These are phyloP conservation scores for Mesochorus sp. DNA, from an alignment of 2,888 invertebrate species.

Conservation along the genomic window DNA sequence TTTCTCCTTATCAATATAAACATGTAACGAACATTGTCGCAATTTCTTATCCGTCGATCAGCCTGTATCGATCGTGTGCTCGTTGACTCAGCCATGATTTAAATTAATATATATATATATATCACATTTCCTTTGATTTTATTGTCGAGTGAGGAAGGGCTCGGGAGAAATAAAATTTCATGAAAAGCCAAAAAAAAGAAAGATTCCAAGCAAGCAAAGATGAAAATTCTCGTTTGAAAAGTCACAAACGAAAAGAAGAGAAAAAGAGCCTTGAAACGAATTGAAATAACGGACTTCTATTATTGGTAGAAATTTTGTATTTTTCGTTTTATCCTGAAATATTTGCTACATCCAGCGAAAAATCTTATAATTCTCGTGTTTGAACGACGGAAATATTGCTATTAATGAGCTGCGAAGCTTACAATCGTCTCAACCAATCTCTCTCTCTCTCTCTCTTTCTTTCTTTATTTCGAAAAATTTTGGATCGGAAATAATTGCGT, in stretches of 20 bases:
- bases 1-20: constrained; percentile 17
- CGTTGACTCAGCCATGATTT: not conserved
- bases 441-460: too few species aligned
- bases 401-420: not conserved
- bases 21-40: constrained; percentile 13
- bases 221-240: not conserved
- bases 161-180: too few species aligned
- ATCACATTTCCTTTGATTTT: not conserved
- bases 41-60: constrained; percentile 26
- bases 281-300: not conserved
- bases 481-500: too few species aligned
- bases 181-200: too few species aligned
- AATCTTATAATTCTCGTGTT: constrained; percentile 29
- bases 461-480: too few species aligned
- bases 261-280: not conserved
- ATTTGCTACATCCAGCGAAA: constrained; percentile 40
- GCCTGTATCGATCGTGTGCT: constrained; percentile 1
- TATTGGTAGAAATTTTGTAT: constrained; percentile 51
- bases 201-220: not conserved
- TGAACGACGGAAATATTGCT: constrained; percentile 19
- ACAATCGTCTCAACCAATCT: too few species aligned
- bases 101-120: not conserved
- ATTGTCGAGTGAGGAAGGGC: too few species aligned
- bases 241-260: not conserved
- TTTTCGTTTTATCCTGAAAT: constrained; percentile 20